Evolutionary conservation across 2,888 invertebrate species (phyloP).

Genomic region (Sialis lutaria): DNA sequence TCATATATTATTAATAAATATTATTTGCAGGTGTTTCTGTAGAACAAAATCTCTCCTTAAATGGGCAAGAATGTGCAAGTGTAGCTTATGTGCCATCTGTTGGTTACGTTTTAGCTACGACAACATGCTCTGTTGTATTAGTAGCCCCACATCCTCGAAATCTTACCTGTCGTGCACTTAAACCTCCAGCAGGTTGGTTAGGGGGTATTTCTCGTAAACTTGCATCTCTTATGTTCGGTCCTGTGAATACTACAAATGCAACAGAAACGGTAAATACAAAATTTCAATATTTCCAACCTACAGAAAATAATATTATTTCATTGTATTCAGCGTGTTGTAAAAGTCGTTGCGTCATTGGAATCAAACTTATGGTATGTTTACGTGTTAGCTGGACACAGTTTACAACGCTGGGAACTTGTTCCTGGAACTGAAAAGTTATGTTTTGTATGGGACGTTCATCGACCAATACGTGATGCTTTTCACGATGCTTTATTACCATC

Average conservation of each 20-base stretch:
- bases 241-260: slow-evolving; percentile 39
- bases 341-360: slow-evolving; percentile 35
- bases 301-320: slow-evolving; percentile 1
- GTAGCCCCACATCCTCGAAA: slow-evolving; percentile 47
- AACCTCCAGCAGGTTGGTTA: slow-evolving; percentile 65
- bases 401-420: slow-evolving; percentile 64
- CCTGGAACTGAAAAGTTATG: slow-evolving; percentile 39
- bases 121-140: slow-evolving; percentile 72
- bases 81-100: slow-evolving; percentile 47
- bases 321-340: slow-evolving; percentile 37
- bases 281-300: background rate
- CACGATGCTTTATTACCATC: slow-evolving; percentile 49
- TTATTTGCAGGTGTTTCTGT: slow-evolving; percentile 39
- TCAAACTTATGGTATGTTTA: slow-evolving; percentile 34
- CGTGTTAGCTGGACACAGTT: slow-evolving; percentile 54
- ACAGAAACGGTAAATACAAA: slow-evolving; percentile 41
- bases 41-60: slow-evolving; percentile 71
- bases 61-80: slow-evolving; percentile 73
- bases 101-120: slow-evolving; percentile 76
- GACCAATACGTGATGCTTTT: slow-evolving; percentile 53
- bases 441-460: slow-evolving; percentile 57
- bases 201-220: slow-evolving; percentile 73
- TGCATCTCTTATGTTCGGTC: slow-evolving; percentile 66
- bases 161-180: slow-evolving; percentile 46
- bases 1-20: background rate